Percentiles rank a stretch among this genome's conserved stretches.
Evolutionary conservation across 2,888 invertebrate species (phyloP).

Genomic region (Polymixis flavicincta): DNA sequence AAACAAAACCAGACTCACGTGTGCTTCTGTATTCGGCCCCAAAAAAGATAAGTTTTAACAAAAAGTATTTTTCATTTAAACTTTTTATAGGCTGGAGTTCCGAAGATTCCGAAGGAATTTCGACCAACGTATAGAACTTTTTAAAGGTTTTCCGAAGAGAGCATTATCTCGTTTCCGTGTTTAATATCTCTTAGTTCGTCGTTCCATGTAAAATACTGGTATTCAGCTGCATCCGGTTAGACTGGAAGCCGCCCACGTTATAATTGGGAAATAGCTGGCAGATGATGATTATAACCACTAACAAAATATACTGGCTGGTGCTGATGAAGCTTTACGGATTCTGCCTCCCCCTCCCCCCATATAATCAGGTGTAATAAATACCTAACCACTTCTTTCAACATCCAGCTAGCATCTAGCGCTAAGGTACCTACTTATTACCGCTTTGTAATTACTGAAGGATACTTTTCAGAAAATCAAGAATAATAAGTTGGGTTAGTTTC

Average conservation of each 20-base stretch:
- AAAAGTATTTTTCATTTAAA: constrained; percentile 25
- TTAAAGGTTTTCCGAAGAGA: neutral
- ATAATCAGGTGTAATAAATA: neutral
- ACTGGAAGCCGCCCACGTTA: too few species aligned
- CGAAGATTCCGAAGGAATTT: constrained; percentile 1
- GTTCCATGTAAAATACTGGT: neutral
- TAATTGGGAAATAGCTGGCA: neutral
- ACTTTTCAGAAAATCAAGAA: neutral
- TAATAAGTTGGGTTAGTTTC: neutral
- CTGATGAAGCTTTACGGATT: too few species aligned
- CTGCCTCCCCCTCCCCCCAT: too few species aligned
- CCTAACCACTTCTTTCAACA: neutral
- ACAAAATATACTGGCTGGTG: too few species aligned
- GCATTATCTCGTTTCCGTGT: neutral
- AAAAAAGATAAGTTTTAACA: constrained; percentile 20
- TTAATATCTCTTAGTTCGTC: neutral
- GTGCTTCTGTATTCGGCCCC: constrained; percentile 1
- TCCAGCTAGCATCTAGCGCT: neutral
- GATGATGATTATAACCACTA: too few species aligned
- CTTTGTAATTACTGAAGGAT: neutral
- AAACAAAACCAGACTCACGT: constrained; percentile 18
- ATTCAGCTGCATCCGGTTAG: too few species aligned
- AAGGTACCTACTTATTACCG: too few species aligned
- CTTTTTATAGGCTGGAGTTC: constrained; percentile 21
- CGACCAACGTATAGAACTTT: neutral